Base-by-base conservation (phyloP, 1,140 invertebrate genomes). In the Camponotus pennsylvanicus region DNA sequence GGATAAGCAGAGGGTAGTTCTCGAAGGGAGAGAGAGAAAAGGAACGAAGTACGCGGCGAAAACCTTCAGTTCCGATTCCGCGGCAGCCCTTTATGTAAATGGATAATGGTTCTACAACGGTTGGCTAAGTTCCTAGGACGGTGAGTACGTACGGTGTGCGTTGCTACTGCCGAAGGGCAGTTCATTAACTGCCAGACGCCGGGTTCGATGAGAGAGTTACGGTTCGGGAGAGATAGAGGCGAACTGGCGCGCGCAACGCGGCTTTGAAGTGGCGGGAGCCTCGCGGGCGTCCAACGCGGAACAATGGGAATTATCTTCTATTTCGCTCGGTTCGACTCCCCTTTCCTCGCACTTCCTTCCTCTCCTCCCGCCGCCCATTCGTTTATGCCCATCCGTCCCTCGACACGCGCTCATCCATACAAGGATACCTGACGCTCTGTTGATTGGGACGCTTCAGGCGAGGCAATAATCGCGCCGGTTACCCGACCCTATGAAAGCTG, bases 121-220 rank as follows among this genome's bases (percentile, higher is more conserved):
- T 90, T 83, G 77, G 88, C 64, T 40, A 11, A 67, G 45, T 73
- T 90, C 89, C 80, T 90, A 87, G 49, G 89, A 86, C 63, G 76
- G 63, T 70, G 67, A 76, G 78, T 86, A 57, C 59, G 87, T 86
- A 57, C 27, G 27, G 27, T 27, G 27, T 27, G 27, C 70, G 87
- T 86, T 78, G 71, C 86, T 45, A 90, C 71, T 85, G 89, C 89
- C 89, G 86, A 90, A 90, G 90, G 91, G 87, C 85, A 92, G 91
- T 92, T 92, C 92, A 92, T 92, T 92, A 92, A 92, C 91, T 84
- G 91, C 83, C 88, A 86, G 88, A 87, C 87, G 87, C 88, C 83
- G 86, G 64, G 75, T 92, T 92, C 90, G 91, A 92, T 88, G 91
- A 90, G 64, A 70, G 86, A 90, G 83, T 63, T 52, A 70, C 77